Percentiles rank a stretch among this genome's conserved stretches.
Evolutionary conservation across 2,113 vertebrate genomes (phyloP).

Genomic region (Toxostoma redivivum): DNA sequence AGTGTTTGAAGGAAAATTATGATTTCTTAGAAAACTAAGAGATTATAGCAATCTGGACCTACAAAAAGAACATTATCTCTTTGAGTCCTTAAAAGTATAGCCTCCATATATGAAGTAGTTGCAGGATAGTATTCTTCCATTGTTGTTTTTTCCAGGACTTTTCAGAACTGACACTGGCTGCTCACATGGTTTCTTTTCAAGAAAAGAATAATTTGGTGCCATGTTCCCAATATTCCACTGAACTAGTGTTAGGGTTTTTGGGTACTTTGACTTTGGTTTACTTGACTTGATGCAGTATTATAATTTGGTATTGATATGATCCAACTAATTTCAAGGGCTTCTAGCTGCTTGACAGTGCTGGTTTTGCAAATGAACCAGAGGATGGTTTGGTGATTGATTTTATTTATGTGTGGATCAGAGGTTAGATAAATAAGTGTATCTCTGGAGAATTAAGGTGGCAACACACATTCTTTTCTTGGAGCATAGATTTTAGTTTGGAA

Average conservation of each 20-base stretch:
- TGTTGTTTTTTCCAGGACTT: not conserved
- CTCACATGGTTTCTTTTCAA: not conserved
- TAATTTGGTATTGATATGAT: not conserved
- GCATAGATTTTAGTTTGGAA: not conserved
- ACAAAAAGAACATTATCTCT: not conserved
- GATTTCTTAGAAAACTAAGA: not conserved
- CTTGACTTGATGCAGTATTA: not conserved
- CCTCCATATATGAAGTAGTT: not conserved
- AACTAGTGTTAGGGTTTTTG: not conserved
- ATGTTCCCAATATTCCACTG: not conserved
- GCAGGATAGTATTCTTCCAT: not conserved
- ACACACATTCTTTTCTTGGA: not conserved
- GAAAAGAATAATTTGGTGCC: not conserved
- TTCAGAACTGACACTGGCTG: not conserved
- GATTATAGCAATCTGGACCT: not conserved
- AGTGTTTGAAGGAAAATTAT: not conserved
- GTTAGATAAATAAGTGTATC: not conserved
- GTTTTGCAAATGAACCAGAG: not conserved
- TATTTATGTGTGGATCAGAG: not conserved
- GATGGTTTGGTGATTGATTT: not conserved
- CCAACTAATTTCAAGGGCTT: not conserved
- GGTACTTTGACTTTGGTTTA: not conserved
- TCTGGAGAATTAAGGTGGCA: not conserved
- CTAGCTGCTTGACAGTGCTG: not conserved
- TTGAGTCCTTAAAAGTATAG: not conserved